Percentiles rank a stretch among this genome's conserved stretches.
These are phyloP conservation scores for Platichthys stellatus DNA, from an alignment of 2,113 vertebrate species.

Conservation along the genomic window DNA sequence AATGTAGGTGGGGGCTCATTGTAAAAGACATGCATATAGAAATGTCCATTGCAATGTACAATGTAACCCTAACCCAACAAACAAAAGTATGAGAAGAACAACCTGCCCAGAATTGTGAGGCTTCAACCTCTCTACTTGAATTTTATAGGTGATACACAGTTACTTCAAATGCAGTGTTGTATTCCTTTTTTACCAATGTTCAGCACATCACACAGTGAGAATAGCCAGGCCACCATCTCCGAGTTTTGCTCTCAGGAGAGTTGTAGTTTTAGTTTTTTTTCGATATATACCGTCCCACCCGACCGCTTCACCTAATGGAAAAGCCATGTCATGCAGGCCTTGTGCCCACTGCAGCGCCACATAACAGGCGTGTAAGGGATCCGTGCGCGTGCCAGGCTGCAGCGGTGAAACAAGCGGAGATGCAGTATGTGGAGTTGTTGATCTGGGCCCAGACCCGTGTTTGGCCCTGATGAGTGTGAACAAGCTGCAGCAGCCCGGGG, in stretches of 20 bases:
- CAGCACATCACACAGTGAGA: neutral
- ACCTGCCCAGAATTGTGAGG: neutral
- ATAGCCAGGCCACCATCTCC: neutral
- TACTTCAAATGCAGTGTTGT: neutral
- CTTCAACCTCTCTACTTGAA: neutral
- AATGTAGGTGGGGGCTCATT: too few relatives aligned
- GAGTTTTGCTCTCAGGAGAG: neutral
- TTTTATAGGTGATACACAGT: too few relatives aligned
- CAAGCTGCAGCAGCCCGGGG: conserved; percentile 31
- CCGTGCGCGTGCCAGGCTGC: neutral
- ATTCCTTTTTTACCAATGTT: neutral
- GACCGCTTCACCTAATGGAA: conserved; percentile 52
- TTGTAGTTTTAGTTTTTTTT: conserved; percentile 11
- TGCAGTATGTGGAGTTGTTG: conserved; percentile 21
- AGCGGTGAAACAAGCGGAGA: conserved; percentile 3
- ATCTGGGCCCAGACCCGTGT: conserved; percentile 41
- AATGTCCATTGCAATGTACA: too few relatives aligned
- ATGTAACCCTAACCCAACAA: too few relatives aligned
- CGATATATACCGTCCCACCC: neutral
- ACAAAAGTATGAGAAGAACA: neutral
- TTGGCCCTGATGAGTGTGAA: conserved; percentile 54
- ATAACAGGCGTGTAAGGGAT: neutral
- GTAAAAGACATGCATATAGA: too few relatives aligned
- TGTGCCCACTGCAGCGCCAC: neutral
- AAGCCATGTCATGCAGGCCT: conserved; percentile 35